Conservation (phyloP, 2,113 vertebrate species). For the Xiphias gladius region DNA sequence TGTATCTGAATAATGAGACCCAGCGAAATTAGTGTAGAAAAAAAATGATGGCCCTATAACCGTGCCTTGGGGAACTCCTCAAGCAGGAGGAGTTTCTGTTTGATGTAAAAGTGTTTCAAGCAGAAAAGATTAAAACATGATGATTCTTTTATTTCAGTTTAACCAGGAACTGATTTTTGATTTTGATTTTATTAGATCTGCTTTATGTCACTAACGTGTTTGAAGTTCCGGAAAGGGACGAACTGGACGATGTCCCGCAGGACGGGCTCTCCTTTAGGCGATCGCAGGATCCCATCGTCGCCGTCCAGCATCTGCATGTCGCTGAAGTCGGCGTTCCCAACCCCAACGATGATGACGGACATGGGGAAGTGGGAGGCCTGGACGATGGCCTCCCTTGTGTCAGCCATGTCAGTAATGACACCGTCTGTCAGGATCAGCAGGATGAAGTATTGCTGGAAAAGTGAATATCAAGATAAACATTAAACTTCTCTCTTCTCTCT, state of each 20-base stretch:
- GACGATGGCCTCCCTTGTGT: slow-evolving; percentile 96
- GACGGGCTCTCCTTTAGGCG: slow-evolving; percentile 94
- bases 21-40: too few relatives aligned
- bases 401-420: slow-evolving; percentile 98
- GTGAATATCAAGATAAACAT: too few relatives aligned
- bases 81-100: neutral
- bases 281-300: slow-evolving; percentile 93
- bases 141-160: neutral
- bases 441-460: slow-evolving; percentile 96
- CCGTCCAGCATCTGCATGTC: slow-evolving; percentile 99
- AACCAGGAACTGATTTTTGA: too few relatives aligned
- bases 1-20: neutral
- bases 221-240: slow-evolving; percentile 98
- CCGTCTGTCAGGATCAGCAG: slow-evolving; percentile 97
- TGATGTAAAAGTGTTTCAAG: too few relatives aligned
- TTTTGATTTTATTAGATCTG: neutral
- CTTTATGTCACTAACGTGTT: slow-evolving; percentile 88
- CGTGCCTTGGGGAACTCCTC: slow-evolving; percentile 3
- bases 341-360: slow-evolving; percentile 97
- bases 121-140: too few relatives aligned
- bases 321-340: slow-evolving; percentile 95
- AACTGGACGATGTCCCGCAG: slow-evolving; percentile 98
- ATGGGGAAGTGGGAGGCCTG: slow-evolving; percentile 97
- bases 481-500: too few relatives aligned
- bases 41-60: neutral